These are phyloP conservation scores for Drosophila basisetae DNA, from an alignment of 2,888 invertebrate genomes.

Conservation along the genomic window DNA sequence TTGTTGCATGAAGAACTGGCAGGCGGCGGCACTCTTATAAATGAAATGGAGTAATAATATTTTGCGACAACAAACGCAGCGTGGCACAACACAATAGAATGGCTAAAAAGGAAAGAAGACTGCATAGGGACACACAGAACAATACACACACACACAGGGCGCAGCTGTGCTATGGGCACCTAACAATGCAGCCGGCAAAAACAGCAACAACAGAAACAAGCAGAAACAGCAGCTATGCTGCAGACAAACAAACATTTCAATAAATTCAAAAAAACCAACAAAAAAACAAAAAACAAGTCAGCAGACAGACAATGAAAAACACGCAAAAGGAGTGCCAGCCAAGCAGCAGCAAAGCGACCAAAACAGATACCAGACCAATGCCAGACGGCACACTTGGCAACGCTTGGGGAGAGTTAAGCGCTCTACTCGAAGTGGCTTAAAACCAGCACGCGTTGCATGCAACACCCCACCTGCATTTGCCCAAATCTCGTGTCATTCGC, in stretches of 20 bases:
- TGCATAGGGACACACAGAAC: conserved; percentile 41
- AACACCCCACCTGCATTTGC: conserved; percentile 41
- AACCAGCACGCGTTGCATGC: conserved; percentile 57
- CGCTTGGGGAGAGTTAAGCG: conserved; percentile 28
- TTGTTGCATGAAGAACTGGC: conserved; percentile 16
- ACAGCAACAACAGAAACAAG: conserved; percentile 36
- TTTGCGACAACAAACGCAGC: conserved; percentile 76
- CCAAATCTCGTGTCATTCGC: conserved; percentile 84
- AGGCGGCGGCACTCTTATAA: conserved; percentile 77
- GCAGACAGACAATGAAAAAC: conserved; percentile 75
- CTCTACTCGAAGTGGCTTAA: conserved; percentile 72
- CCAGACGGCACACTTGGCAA: conserved; percentile 38
- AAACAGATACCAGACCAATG: conserved; percentile 62
- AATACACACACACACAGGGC: conserved; percentile 17
- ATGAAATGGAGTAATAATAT: conserved; percentile 83
- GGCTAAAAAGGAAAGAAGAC: conserved; percentile 34
- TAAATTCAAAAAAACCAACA: conserved; percentile 66
- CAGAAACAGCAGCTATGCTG: conserved; percentile 37
- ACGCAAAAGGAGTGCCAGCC: conserved; percentile 78
- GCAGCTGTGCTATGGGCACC: conserved; percentile 46
- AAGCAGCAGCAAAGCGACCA: conserved; percentile 49
- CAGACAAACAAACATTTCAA: conserved; percentile 82
- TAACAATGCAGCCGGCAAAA: conserved; percentile 60
- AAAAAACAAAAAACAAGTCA: conserved; percentile 40
- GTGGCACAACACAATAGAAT: conserved; percentile 39